These are phyloP conservation scores for Serranus cabrilla DNA, from an alignment of 2,797 vertebrate genomes.

Conservation along the genomic window DNA sequence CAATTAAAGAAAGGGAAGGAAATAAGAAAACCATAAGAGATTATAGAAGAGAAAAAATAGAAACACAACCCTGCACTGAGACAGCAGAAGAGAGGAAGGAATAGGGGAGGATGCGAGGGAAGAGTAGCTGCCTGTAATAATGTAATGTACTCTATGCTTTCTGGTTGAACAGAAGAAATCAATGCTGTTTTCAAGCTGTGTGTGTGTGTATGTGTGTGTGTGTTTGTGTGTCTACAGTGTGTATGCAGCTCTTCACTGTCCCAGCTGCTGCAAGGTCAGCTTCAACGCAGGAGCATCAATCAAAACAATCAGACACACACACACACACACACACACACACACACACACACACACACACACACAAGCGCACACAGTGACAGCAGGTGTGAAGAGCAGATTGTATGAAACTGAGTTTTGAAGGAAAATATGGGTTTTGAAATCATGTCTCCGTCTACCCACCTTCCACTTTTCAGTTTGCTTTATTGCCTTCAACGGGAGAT, in stretches of 20 bases:
- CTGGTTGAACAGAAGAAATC: conserved; percentile 55
- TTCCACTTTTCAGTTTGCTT: neutral
- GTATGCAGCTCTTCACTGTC: conserved; percentile 47
- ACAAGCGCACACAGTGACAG: conserved; percentile 15
- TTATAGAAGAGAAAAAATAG: neutral
- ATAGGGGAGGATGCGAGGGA: neutral
- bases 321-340: conserved; percentile 19
- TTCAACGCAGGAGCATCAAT: conserved; percentile 55
- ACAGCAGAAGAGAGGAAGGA: conserved; percentile 1
- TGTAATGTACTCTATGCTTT: conserved; percentile 56
- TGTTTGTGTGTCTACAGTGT: conserved; percentile 38
- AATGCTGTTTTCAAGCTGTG: conserved; percentile 43
- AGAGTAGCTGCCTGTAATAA: conserved; percentile 31
- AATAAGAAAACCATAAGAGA: neutral
- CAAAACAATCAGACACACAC: conserved; percentile 47
- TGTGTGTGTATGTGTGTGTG: conserved; percentile 20
- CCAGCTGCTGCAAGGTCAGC: conserved; percentile 69
- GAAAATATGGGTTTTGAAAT: conserved; percentile 23
- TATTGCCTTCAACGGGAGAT: neutral
- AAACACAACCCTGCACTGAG: conserved; percentile 1
- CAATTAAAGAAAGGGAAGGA: neutral
- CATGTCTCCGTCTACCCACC: neutral
- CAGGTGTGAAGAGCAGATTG: conserved; percentile 37
- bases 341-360: conserved; percentile 11
- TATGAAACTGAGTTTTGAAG: conserved; percentile 23